Base-by-base conservation (phyloP, 2,888 invertebrate species). In the Athalia cordata region DNA sequence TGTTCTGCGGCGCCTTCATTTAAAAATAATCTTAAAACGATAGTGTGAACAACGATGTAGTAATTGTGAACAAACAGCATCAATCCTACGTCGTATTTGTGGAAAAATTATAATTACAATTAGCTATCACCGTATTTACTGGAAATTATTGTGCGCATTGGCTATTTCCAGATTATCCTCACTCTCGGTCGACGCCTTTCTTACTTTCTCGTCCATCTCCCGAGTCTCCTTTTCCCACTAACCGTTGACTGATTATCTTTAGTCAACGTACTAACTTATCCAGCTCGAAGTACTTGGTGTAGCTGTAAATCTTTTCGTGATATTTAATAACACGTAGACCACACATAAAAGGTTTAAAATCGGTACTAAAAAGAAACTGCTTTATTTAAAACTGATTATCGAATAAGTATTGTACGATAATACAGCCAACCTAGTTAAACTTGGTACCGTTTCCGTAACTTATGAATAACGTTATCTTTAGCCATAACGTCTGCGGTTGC, bases 121-220 rank as follows among this genome's bases (percentile, higher is more conserved):
- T 55, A 55, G 55, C 55, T 55, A 29, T 29, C 29, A 29, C n/a
- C 55, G 55, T 55, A 29, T 29, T 29, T 29, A 29, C 29, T 29
- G 29, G 29, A 29, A 29, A 29, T 29, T 29, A 29, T 29, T 29
- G 1, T 29, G 29, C 29, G 29, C 29, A 29, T 29, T 29, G 29
- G 29, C 29, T 29, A 29, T 29, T 29, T 29, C 29, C 29, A 55
- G 55, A 55, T 55, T 15, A 49, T 49, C 78, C 84, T 80, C 83
- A 83, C 80, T 82, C 79, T 62, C 59, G 72, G 61, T 78, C 81
- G 43, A 49, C 75, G 29, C 29, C 29, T 29, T 29, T 29, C 29
- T 29, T 29, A 2, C 29, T 29, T 29, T 29, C 29, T 29, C 29
- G 29, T 29, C 29, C 29, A 29, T 29, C 29, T 29, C 29, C 29